Conservation (phyloP, 2,113 vertebrate genomes). For the Poeciliopsis turrubarensis region DNA sequence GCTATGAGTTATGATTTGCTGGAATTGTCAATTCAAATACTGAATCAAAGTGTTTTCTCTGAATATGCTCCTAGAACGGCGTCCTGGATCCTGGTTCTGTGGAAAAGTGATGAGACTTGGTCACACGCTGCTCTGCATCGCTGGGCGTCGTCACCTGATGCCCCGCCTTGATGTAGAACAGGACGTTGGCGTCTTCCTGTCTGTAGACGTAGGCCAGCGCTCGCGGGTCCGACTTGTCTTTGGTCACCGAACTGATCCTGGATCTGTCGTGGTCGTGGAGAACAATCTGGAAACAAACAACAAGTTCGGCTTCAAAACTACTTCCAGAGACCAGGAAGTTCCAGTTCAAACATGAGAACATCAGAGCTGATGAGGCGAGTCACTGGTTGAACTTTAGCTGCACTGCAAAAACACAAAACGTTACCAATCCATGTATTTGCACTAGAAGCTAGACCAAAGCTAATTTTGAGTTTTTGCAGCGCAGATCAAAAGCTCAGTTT, state of each 20-base stretch:
- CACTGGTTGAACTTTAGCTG: not conserved
- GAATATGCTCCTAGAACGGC: not conserved
- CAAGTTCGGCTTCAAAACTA: not conserved
- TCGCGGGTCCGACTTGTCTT: conserved; percentile 72
- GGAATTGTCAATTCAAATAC: too few relatives aligned
- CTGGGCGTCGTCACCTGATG: conserved; percentile 44
- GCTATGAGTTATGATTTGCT: too few relatives aligned
- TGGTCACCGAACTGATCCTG: conserved; percentile 68
- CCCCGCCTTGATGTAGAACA: conserved; percentile 76
- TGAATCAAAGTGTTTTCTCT: not conserved
- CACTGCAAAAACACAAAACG: too few relatives aligned
- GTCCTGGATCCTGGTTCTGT: not conserved
- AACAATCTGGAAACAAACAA: conserved; percentile 47
- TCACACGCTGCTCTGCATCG: not conserved
- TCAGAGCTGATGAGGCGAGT: not conserved
- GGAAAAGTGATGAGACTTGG: not conserved
- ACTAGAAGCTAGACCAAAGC: too few relatives aligned
- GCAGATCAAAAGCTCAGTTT: not conserved
- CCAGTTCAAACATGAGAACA: not conserved
- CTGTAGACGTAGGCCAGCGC: conserved; percentile 75
- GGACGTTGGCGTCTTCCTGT: conserved; percentile 45
- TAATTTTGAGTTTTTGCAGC: too few relatives aligned
- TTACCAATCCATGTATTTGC: too few relatives aligned
- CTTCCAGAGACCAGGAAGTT: not conserved
- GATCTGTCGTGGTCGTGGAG: conserved; percentile 65